Conservation (phyloP, 2,797 vertebrate species). For the Neoniphon sammara region DNA sequence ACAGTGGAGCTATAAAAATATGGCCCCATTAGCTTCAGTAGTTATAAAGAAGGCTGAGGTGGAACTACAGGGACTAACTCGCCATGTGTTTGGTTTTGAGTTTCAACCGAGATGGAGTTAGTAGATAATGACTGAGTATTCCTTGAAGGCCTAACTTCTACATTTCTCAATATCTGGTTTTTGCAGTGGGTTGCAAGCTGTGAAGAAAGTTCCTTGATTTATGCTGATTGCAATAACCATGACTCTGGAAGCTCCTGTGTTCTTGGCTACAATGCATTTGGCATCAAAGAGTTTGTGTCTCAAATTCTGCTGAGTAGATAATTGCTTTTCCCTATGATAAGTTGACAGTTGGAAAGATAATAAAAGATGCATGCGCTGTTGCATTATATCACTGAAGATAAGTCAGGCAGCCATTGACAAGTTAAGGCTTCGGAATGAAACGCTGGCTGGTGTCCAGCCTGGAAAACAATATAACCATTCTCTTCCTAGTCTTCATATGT, state of each 20-base stretch:
- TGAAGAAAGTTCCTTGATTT: conserved; percentile 46
- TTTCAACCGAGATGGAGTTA: no score
- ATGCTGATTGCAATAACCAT: conserved; percentile 58
- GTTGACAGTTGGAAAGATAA: conserved; percentile 38
- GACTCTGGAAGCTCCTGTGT: conserved; percentile 24
- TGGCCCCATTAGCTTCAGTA: no score
- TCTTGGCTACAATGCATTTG: conserved; percentile 53
- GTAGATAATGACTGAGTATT: background rate
- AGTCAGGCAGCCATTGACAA: conserved; percentile 18
- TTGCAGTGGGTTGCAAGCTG: conserved; percentile 9
- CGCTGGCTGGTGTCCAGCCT: conserved; percentile 8
- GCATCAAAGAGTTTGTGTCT: conserved; percentile 32
- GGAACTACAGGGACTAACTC: no score
- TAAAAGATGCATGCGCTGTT: conserved; percentile 17
- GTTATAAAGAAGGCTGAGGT: no score
- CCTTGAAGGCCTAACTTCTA: background rate
- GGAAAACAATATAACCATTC: conserved; percentile 17
- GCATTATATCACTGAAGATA: conserved; percentile 10
- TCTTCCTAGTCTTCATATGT: background rate
- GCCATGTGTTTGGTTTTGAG: no score
- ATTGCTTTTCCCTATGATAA: conserved; percentile 40
- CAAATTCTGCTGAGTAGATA: conserved; percentile 54
- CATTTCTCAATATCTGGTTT: conserved; percentile 12
- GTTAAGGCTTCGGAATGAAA: conserved; percentile 19
- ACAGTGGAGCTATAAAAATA: no score